These are phyloP conservation scores for Calyptomena viridis DNA, from an alignment of 2,113 vertebrate genomes.

Conservation along the genomic window DNA sequence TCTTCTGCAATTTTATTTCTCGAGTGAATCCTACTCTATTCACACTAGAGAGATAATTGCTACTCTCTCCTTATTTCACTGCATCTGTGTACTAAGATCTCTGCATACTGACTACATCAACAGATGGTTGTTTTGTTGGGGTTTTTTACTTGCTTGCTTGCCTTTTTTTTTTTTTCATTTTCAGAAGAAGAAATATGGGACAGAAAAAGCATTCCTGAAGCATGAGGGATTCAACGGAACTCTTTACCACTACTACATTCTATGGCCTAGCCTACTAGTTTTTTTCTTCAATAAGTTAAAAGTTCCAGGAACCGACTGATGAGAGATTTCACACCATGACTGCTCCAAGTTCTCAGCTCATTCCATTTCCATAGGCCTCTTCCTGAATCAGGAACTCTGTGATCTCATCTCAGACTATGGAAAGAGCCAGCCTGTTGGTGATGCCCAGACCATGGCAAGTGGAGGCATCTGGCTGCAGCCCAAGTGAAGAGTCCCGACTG, in stretches of 20 bases:
- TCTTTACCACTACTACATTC: background rate
- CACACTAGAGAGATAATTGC: background rate
- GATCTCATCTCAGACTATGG: background rate
- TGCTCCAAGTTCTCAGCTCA: background rate
- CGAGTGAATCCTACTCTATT: background rate
- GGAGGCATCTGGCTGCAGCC: background rate
- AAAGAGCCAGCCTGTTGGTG: background rate
- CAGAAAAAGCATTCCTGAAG: background rate
- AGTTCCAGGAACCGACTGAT: background rate
- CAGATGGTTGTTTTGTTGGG: background rate
- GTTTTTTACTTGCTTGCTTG: background rate
- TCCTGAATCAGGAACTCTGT: background rate
- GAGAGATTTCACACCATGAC: background rate
- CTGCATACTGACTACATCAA: background rate
- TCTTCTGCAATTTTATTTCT: background rate
- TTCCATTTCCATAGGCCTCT: background rate
- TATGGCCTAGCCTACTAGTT: background rate
- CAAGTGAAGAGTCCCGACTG: background rate
- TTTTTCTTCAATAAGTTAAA: background rate
- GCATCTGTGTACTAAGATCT: background rate
- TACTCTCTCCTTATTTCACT: background rate
- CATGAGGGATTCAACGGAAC: background rate
- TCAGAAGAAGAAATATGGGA: background rate
- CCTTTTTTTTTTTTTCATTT: background rate
- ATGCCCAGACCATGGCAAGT: background rate